Conservation (phyloP, 92 coral and sea anemone species). For the Hydrozoanthus gracilis region DNA sequence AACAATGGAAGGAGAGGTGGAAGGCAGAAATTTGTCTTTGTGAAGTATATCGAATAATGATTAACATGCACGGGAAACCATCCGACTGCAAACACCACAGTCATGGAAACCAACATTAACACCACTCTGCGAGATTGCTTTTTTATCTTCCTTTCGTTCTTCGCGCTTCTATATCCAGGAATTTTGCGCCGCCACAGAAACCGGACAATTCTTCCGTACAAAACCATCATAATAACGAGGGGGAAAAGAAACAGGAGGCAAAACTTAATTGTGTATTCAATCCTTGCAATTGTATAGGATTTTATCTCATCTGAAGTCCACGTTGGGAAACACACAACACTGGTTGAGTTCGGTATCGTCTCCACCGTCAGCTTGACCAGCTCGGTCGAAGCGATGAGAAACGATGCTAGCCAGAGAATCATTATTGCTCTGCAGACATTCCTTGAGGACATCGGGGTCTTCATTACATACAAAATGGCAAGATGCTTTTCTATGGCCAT, state of each 20-base stretch:
- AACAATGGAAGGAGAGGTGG: background rate
- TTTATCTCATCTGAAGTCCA: background rate
- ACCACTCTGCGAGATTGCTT: slow-evolving; percentile 30
- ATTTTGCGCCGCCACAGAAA: slow-evolving; percentile 26
- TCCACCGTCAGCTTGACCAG: slow-evolving; percentile 4
- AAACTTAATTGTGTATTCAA: slow-evolving; percentile 35
- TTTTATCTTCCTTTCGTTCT: slow-evolving; percentile 27
- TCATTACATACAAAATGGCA: slow-evolving; percentile 41
- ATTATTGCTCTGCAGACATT: slow-evolving; percentile 14
- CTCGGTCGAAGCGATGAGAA: slow-evolving; percentile 15
- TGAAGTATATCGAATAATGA: slow-evolving; percentile 10
- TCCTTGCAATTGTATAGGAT: background rate
- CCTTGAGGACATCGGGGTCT: slow-evolving; percentile 35
- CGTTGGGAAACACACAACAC: background rate
- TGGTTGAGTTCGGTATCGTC: background rate
- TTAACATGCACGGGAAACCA: slow-evolving; percentile 47
- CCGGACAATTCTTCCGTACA: slow-evolving; percentile 39
- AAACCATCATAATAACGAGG: background rate
- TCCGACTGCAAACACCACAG: slow-evolving; percentile 43
- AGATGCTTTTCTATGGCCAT: slow-evolving; percentile 43
- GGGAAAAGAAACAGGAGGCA: slow-evolving; percentile 8
- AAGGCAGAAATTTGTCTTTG: background rate
- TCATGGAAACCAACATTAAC: slow-evolving; percentile 39
- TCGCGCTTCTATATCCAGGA: slow-evolving; percentile 30
- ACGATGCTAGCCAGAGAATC: slow-evolving; percentile 29